phyloP scores from a whole-genome alignment of 2,888 invertebrate genomes.

The Sinotaia quadrata region DNA sequence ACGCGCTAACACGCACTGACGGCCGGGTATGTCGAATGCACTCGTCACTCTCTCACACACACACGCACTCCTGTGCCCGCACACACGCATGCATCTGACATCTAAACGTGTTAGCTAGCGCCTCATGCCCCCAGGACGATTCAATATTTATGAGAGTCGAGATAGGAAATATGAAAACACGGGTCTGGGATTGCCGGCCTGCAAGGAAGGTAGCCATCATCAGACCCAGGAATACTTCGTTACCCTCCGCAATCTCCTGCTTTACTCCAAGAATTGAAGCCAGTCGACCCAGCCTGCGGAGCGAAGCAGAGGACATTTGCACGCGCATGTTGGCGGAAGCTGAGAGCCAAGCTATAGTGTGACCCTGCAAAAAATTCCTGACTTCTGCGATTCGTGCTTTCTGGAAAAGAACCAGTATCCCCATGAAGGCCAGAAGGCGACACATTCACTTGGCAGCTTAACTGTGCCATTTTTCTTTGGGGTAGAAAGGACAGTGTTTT shows the following conservation, averaged over 20 bases:
- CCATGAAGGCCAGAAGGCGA: no score
- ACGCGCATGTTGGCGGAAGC: slow-evolving; percentile 10
- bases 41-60: no score
- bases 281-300: neutral
- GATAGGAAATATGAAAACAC: slow-evolving; percentile 31
- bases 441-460: no score
- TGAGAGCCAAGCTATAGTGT: neutral
- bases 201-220: slow-evolving; percentile 1
- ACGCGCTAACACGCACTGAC: slow-evolving; percentile 6
- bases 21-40: neutral
- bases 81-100: slow-evolving; percentile 9
- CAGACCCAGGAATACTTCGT: slow-evolving; percentile 5
- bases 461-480: no score
- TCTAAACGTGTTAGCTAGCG: neutral
- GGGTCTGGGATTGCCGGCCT: slow-evolving; percentile 15
- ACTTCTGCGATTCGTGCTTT: neutral
- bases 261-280: no score
- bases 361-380: slow-evolving; percentile 22
- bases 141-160: slow-evolving; percentile 28
- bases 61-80: slow-evolving; percentile 14
- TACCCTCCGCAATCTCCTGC: no score
- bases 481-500: no score
- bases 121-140: slow-evolving; percentile 14
- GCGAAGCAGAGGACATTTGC: slow-evolving; percentile 11
- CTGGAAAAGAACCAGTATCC: neutral